Evolutionary conservation across 2,888 invertebrate genomes (phyloP).

Genomic region (Agrochola lota): DNA sequence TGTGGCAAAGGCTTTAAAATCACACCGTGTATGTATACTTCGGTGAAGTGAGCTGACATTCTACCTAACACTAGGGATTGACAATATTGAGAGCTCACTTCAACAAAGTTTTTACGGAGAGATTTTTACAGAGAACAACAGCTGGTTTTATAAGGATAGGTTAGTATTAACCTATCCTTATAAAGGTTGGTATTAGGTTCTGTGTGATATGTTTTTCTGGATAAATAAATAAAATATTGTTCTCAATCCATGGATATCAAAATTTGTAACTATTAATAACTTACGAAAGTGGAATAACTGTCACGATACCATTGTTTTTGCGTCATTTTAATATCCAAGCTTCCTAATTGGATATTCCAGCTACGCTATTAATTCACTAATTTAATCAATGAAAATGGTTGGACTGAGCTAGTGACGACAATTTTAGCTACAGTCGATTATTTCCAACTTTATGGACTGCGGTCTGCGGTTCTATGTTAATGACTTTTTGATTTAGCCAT

Average conservation of each 20-base stretch:
- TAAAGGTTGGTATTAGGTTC: too few species aligned
- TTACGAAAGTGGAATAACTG: slow-evolving; percentile 19
- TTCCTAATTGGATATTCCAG: slow-evolving; percentile 42
- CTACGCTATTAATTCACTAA: slow-evolving; percentile 70
- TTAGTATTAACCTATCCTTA: too few species aligned
- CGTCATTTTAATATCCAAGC: slow-evolving; percentile 17
- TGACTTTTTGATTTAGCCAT: slow-evolving; percentile 64
- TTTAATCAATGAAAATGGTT: slow-evolving; percentile 71
- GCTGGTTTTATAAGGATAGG: too few species aligned
- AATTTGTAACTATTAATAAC: background rate
- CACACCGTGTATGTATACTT: background rate
- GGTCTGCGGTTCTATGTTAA: slow-evolving; percentile 57
- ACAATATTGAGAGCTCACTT: too few species aligned
- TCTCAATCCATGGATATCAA: background rate
- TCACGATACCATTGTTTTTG: slow-evolving; percentile 23
- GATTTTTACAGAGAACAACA: too few species aligned
- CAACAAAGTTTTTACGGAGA: too few species aligned
- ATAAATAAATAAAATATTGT: background rate
- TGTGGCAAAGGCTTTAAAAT: too few species aligned
- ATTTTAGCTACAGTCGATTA: slow-evolving; percentile 70
- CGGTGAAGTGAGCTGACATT: too few species aligned
- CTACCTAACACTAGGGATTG: too few species aligned
- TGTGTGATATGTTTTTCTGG: background rate
- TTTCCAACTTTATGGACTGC: slow-evolving; percentile 53
- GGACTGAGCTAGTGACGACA: slow-evolving; percentile 52